Evolutionary conservation across 2,113 vertebrate genomes (phyloP).

Genomic region (Carassius carassius): DNA sequence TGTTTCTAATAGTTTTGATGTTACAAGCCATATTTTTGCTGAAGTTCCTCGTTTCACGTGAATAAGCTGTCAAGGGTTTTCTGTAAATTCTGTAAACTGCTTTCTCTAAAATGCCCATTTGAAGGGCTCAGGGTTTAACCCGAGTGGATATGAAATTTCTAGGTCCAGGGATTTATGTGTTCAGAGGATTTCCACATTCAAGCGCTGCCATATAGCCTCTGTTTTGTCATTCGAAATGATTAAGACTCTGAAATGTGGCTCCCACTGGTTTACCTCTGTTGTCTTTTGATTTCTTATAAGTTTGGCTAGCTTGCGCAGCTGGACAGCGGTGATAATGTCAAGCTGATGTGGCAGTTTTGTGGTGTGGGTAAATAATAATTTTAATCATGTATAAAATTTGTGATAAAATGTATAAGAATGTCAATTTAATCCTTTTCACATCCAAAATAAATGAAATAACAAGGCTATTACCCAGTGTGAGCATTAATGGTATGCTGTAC

Average conservation of each 20-base stretch:
- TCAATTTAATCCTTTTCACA: not conserved
- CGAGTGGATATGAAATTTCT: slow-evolving; percentile 62
- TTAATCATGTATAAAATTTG: not conserved
- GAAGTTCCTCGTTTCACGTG: slow-evolving; percentile 11
- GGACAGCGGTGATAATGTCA: slow-evolving; percentile 35
- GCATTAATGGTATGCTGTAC: not conserved
- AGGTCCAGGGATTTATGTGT: slow-evolving; percentile 63
- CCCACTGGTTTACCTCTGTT: slow-evolving; percentile 19
- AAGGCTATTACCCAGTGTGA: not conserved
- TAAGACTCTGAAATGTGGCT: slow-evolving; percentile 48
- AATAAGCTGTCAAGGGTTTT: slow-evolving; percentile 10
- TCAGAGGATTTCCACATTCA: slow-evolving; percentile 65
- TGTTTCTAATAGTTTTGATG: not conserved
- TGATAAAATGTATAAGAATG: not conserved
- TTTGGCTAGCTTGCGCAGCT: slow-evolving; percentile 30
- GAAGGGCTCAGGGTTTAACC: slow-evolving; percentile 56
- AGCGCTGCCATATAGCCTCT: slow-evolving; percentile 53
- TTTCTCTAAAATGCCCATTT: slow-evolving; percentile 34
- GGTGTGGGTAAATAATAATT: not conserved
- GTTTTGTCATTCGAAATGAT: slow-evolving; percentile 67
- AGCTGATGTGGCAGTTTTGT: not conserved
- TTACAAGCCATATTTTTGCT: slow-evolving; percentile 14
- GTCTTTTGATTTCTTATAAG: slow-evolving; percentile 31
- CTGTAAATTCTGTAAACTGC: slow-evolving; percentile 30
- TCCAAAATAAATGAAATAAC: not conserved